phyloP scores from a whole-genome alignment of 2,113 vertebrate species.

The Apus apus region DNA sequence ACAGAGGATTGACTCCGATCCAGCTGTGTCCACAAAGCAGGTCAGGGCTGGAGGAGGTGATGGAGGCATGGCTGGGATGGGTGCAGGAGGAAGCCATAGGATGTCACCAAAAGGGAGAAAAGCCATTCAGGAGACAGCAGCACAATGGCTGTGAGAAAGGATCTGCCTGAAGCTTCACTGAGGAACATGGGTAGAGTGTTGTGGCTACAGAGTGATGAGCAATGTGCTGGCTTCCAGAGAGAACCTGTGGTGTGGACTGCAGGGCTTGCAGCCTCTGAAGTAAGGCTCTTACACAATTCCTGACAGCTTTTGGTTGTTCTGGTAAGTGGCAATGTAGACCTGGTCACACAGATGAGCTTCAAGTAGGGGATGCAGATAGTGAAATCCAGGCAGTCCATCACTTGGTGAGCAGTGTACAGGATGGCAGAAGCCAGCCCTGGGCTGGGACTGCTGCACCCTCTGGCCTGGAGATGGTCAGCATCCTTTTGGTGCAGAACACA shows the following conservation, averaged over 20 bases:
- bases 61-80: not conserved
- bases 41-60: not conserved
- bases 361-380: not conserved
- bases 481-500: too few species aligned
- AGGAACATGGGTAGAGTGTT: too few species aligned
- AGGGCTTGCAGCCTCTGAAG: not conserved
- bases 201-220: rapidly evolving
- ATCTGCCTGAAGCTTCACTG: too few species aligned
- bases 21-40: not conserved
- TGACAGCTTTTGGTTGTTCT: not conserved
- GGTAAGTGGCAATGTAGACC: not conserved
- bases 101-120: not conserved
- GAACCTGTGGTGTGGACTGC: too few species aligned
- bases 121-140: not conserved
- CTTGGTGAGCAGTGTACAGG: not conserved
- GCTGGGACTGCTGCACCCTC: not conserved
- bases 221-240: not conserved
- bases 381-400: not conserved
- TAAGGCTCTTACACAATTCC: not conserved
- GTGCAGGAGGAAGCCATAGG: not conserved
- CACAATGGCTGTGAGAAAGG: too few species aligned
- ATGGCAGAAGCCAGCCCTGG: not conserved
- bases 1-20: not conserved
- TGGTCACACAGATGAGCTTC: rapidly evolving
- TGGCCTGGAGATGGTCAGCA: too few species aligned